phyloP scores from a whole-genome alignment of 2,797 vertebrate species.

The Synaphobranchus kaupii region DNA sequence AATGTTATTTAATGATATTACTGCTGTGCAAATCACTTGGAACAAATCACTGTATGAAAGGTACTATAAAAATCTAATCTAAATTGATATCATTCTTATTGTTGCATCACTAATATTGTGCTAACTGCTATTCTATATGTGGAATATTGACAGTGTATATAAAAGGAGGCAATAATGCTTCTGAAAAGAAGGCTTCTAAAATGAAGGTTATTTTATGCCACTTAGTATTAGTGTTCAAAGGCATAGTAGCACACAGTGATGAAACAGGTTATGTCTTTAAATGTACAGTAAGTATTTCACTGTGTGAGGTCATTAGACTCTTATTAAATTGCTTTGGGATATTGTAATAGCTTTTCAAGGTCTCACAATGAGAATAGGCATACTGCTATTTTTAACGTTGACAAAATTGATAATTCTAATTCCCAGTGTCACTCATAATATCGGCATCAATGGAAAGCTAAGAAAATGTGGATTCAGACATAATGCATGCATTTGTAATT shows the following conservation, averaged over 20 bases:
- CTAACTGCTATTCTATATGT: neutral
- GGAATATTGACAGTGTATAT: neutral
- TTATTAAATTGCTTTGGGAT: constrained; percentile 9
- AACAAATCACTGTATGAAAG: neutral
- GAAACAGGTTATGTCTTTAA: neutral
- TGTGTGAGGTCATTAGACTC: neutral
- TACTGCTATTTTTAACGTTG: neutral
- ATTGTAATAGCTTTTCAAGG: neutral
- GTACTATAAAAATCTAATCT: neutral
- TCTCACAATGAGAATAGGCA: neutral
- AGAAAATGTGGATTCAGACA: neutral
- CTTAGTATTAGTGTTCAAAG: neutral
- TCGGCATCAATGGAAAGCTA: constrained; percentile 6
- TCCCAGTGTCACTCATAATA: neutral
- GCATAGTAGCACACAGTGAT: neutral
- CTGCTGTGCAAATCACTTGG: neutral
- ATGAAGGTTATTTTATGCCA: neutral
- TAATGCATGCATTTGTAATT: neutral
- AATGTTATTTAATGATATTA: neutral
- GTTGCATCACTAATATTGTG: neutral
- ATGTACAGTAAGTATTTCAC: neutral
- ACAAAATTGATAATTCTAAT: neutral
- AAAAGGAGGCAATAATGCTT: neutral
- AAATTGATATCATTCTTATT: neutral
- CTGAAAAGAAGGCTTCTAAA: neutral